These are phyloP conservation scores for Syndactyla subalaris DNA, from an alignment of 2,797 vertebrate genomes.

Conservation along the genomic window DNA sequence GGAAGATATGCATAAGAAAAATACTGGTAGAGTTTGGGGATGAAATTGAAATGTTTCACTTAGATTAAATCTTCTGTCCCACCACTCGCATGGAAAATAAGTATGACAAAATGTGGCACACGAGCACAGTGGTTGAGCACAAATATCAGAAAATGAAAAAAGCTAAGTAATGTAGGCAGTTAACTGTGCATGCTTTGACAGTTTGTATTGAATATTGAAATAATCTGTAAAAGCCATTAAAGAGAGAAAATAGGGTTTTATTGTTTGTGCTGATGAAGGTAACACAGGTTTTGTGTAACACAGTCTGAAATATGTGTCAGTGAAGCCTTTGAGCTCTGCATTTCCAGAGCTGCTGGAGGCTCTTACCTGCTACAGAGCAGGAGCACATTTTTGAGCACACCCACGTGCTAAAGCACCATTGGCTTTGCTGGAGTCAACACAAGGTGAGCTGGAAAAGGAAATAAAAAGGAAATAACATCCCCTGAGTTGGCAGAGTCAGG, in stretches of 20 bases:
- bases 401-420: fast-evolving
- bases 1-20: not conserved
- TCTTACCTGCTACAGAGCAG: fast-evolving
- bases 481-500: not conserved
- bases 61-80: not conserved
- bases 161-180: not conserved
- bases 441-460: not conserved
- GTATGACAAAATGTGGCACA: not conserved
- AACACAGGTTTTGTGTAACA: not conserved
- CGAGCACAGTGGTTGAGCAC: not conserved
- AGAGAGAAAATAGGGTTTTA: not conserved
- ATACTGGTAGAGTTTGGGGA: not conserved
- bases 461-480: not conserved
- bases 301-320: not conserved
- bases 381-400: not conserved
- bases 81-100: not conserved
- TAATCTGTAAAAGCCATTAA: not conserved
- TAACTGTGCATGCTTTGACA: not conserved
- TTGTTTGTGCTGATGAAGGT: not conserved
- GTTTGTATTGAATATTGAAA: not conserved
- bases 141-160: not conserved
- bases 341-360: not conserved
- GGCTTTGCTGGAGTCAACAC: not conserved
- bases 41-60: not conserved
- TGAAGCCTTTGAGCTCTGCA: not conserved